Evolutionary conservation across 2,797 vertebrate genomes (phyloP), one percentile per base, ranked within the genome.

Genomic region (Microctenopoma lineatum): DNA sequence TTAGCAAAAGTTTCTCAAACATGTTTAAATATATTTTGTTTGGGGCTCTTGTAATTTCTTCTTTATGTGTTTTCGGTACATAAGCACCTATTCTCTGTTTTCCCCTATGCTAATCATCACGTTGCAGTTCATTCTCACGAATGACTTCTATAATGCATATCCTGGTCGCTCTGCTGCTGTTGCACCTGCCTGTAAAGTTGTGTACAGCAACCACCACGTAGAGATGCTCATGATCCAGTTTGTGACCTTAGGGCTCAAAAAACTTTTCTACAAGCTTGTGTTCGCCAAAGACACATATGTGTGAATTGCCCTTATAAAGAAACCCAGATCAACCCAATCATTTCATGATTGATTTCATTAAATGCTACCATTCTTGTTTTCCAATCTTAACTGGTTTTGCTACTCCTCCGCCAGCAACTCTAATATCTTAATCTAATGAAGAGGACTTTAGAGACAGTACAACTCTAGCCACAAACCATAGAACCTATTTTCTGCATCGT

Each of bases 401-500:
- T n/a, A 39, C n/a, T 73, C 26, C 50, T 75, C 63, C 18, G 46
- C 21, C 46, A 70, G 60, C 32, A 52, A 76, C n/a, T 53, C 68
- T 38, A 71, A 55, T 59, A 62, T 76, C 44, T 42, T 63, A 18
- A 38, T 80, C 79, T 75, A 76, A 80, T 78, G 60, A 81, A 61
- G n/a, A 73, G 50, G 52, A 68, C 66, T 47, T 75, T 34, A 15
- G 66, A 86, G 69, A 81, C 57, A 32, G 50, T 46, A 7, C 8
- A 75, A 78, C 81, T 67, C 46, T 26, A 11, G 70, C 80, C 70
- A 76, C 73, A 81, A 73, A 76, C 80, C 80, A 79, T 53, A 70
- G 34, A 77, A 56, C 59, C 78, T 74, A 79, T 87, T 86, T 77
- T 75, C 81, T 81, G 74, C 80, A 74, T 80, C 55, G 71, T 83